Percentiles rank a stretch among this genome's conserved stretches.
These are phyloP conservation scores for Steinernema carpocapsae DNA, from an alignment of 2,888 invertebrate species.

Conservation along the genomic window DNA sequence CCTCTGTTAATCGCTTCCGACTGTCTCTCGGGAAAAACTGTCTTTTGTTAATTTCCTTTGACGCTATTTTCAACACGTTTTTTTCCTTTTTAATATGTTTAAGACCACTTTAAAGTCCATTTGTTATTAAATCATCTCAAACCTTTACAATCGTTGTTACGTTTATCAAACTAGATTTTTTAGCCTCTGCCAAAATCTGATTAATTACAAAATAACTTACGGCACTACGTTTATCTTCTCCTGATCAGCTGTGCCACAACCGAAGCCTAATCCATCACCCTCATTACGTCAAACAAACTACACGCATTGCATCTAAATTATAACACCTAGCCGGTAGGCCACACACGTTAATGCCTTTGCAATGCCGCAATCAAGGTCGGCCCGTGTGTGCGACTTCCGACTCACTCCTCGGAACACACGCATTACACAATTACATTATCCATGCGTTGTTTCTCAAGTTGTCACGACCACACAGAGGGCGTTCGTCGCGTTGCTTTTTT, in stretches of 20 bases:
- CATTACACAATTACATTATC: constrained; percentile 35
- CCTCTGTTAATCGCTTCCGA: not conserved
- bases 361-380: constrained; percentile 27
- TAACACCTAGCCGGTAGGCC: not conserved
- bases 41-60: no score
- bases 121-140: not conserved
- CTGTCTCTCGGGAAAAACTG: not conserved
- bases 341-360: not conserved
- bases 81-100: not conserved
- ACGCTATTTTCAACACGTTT: not conserved
- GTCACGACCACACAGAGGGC: constrained; percentile 15
- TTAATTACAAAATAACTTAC: no score
- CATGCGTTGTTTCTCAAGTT: constrained; percentile 34
- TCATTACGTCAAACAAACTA: no score
- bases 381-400: constrained; percentile 25
- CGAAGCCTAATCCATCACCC: no score
- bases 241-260: no score
- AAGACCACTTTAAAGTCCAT: not conserved
- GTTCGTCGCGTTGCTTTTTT: constrained; percentile 19
- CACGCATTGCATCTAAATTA: no score
- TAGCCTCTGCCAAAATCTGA: no score
- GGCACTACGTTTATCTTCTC: no score
- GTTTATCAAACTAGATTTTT: no score
- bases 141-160: not conserved
- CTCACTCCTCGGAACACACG: constrained; percentile 28